Percentiles rank a stretch among this genome's conserved stretches.
Conservation (phyloP, 1,140 invertebrate species). For the Achroia grisella region DNA sequence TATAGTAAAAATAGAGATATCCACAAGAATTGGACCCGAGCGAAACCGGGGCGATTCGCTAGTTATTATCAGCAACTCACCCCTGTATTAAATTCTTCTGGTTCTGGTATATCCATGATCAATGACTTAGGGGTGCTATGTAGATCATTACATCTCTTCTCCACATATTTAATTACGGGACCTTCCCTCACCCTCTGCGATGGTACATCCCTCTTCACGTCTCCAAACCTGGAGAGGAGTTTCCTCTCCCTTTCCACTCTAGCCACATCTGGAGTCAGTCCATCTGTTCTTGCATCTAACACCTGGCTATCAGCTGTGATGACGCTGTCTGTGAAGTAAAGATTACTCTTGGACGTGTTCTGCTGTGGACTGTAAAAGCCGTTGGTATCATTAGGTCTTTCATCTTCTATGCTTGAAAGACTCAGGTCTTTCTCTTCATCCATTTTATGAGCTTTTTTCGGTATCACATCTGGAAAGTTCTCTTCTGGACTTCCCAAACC, state of each 20-base stretch:
- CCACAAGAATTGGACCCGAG: too few species aligned
- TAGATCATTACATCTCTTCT: constrained; percentile 18
- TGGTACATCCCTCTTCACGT: constrained; percentile 13
- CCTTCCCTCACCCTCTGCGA: constrained; percentile 17
- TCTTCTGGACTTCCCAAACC: constrained; percentile 49
- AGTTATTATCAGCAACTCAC: constrained; percentile 23
- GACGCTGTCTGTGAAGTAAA: constrained; percentile 52
- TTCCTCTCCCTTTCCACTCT: constrained; percentile 27
- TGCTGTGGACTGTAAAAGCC: constrained; percentile 43
- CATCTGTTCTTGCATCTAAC: constrained; percentile 31
- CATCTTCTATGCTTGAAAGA: constrained; percentile 56
- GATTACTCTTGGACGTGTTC: constrained; percentile 59
- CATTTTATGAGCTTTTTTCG: constrained; percentile 37
- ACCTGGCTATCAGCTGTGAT: constrained; percentile 42
- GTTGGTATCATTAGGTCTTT: constrained; percentile 28
- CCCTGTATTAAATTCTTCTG: constrained; percentile 35
- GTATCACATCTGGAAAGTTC: constrained; percentile 50
- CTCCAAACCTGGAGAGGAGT: constrained; percentile 16
- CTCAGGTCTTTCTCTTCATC: constrained; percentile 53
- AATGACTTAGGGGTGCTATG: constrained; percentile 38
- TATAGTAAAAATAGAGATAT: too few species aligned
- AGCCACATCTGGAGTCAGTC: constrained; percentile 31
- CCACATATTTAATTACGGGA: constrained; percentile 28
- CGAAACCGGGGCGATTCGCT: too few species aligned
- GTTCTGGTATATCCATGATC: constrained; percentile 14